Evolutionary conservation across 2,113 vertebrate species (phyloP).

Genomic region (Apodemus sylvaticus): DNA sequence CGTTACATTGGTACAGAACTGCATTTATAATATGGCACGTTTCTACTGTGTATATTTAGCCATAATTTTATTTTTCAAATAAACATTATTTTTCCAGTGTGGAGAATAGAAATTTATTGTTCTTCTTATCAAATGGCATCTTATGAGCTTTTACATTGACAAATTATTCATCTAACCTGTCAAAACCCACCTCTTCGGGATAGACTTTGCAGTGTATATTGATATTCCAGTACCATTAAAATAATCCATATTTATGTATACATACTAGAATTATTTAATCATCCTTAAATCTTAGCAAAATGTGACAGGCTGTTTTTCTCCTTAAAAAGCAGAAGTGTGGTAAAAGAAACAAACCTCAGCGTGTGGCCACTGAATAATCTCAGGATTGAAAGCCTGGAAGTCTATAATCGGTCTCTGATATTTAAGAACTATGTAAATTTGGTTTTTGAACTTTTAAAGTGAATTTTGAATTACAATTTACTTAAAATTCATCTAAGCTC

Average conservation of each 20-base stretch:
- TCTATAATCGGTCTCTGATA: neutral
- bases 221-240: neutral
- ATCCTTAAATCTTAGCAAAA: constrained; percentile 40
- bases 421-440: neutral
- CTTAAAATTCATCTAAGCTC: constrained; percentile 23
- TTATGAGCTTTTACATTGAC: constrained; percentile 6
- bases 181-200: neutral
- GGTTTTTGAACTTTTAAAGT: neutral
- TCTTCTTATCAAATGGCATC: neutral
- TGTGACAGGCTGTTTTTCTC: neutral
- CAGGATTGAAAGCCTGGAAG: neutral
- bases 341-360: neutral
- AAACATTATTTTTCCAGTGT: constrained; percentile 2
- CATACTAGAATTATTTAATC: constrained; percentile 6
- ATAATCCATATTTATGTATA: constrained; percentile 26
- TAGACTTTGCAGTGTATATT: constrained; percentile 36
- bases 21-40: neutral
- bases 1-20: neutral
- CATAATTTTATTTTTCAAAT: constrained; percentile 3
- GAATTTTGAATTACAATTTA: neutral
- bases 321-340: neutral
- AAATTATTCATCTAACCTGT: constrained; percentile 31
- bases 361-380: neutral
- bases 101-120: constrained; percentile 44
- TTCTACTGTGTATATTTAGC: neutral